Evolutionary conservation across 1,140 invertebrate species (phyloP).

Genomic region (Zaprionus gabonicus): DNA sequence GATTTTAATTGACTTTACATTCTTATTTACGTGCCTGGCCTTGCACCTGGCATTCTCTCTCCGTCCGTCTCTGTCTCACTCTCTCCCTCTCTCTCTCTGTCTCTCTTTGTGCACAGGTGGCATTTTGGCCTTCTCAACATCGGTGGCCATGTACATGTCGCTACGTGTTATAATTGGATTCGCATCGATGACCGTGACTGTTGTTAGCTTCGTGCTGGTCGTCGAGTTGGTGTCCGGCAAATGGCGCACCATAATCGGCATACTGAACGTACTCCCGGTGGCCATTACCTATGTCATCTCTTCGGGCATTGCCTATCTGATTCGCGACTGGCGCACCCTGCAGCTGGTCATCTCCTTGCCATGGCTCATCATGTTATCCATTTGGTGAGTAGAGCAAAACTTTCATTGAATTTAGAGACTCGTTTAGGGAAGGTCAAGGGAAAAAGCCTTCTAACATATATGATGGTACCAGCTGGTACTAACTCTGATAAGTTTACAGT

Average conservation of each 20-base stretch:
- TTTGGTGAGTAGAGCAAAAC: slow-evolving; percentile 86
- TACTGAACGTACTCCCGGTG: slow-evolving; percentile 89
- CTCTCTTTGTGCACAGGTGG: slow-evolving; percentile 84
- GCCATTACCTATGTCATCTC: slow-evolving; percentile 90
- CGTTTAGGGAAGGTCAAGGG: too few relatives aligned
- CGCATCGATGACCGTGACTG: slow-evolving; percentile 88
- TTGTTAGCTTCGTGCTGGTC: slow-evolving; percentile 90
- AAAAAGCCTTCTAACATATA: too few relatives aligned
- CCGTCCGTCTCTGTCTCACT: neutral
- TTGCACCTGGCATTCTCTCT: slow-evolving; percentile 74
- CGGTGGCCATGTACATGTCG: slow-evolving; percentile 88
- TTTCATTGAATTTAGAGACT: neutral
- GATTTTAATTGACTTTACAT: slow-evolving; percentile 80
- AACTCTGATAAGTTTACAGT: too few relatives aligned
- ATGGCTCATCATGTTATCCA: slow-evolving; percentile 87
- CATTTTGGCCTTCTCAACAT: slow-evolving; percentile 87
- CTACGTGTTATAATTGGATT: slow-evolving; percentile 88
- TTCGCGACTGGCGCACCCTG: slow-evolving; percentile 89
- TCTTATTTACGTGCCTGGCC: slow-evolving; percentile 75
- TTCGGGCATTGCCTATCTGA: slow-evolving; percentile 87
- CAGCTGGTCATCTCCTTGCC: slow-evolving; percentile 90
- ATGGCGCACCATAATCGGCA: slow-evolving; percentile 90
- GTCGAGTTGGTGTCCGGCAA: slow-evolving; percentile 90
- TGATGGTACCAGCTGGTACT: too few relatives aligned
- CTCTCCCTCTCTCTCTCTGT: slow-evolving; percentile 12